Percentiles rank a stretch among this genome's conserved stretches.
Conservation (phyloP, 2,113 vertebrate genomes). For the Acrocephalus kingi region DNA sequence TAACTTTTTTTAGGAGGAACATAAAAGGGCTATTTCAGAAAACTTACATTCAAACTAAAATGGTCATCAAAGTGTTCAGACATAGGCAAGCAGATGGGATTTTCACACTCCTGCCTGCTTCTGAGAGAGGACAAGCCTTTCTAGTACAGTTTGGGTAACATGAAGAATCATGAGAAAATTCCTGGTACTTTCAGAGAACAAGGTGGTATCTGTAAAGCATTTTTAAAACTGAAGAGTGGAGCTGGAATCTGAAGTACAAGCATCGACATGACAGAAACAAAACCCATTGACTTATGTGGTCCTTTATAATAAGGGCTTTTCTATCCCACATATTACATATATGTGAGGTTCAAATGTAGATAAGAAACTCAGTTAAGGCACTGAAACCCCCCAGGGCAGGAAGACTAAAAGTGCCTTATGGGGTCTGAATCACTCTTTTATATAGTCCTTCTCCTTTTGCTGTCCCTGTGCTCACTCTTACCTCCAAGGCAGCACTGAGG, state of each 20-base stretch:
- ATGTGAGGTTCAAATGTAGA: not conserved
- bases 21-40: not conserved
- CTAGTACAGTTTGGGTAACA: not conserved
- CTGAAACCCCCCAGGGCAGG: not conserved
- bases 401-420: not conserved
- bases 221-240: not conserved
- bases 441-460: not conserved
- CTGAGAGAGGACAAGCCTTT: not conserved
- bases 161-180: not conserved
- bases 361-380: not conserved
- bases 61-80: not conserved
- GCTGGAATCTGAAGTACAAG: not conserved
- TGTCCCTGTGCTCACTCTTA: not conserved
- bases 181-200: not conserved
- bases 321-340: not conserved
- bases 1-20: not conserved
- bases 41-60: not conserved
- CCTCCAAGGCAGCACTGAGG: not conserved
- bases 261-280: not conserved
- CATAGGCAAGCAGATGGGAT: not conserved
- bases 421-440: not conserved
- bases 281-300: not conserved
- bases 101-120: not conserved
- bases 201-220: not conserved
- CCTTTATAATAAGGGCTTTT: not conserved